A percentile compares a stretch with the other conserved stretches of the same genome.
Evolutionary conservation across 2,113 vertebrate genomes (phyloP).

Genomic region (Rutilus rutilus): DNA sequence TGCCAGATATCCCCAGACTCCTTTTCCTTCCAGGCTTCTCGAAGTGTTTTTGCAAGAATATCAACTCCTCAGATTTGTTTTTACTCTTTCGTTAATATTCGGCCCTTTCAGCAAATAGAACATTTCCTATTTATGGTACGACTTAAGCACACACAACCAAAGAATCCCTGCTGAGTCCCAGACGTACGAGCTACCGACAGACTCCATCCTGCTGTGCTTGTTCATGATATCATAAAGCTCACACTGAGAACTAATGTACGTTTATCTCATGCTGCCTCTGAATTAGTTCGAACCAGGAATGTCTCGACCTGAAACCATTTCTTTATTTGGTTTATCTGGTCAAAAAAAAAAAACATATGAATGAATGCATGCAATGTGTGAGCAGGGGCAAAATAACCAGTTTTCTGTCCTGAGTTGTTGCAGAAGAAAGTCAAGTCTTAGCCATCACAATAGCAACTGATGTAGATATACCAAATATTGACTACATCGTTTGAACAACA

Average conservation of each 20-base stretch:
- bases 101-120: constrained; percentile 69
- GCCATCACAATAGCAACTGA: not conserved
- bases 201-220: constrained; percentile 27
- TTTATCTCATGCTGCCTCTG: not conserved
- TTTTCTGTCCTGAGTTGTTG: not conserved
- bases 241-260: constrained; percentile 1
- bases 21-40: not conserved
- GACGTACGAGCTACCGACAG: constrained; percentile 39
- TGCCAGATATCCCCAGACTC: not conserved
- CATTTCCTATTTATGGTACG: constrained; percentile 67
- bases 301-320: not conserved
- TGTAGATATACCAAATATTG: not conserved
- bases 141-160: constrained; percentile 48
- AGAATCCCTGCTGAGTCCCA: constrained; percentile 49
- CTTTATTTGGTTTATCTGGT: too few species aligned
- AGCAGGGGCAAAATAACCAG: not conserved
- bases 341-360: not conserved
- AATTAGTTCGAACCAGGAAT: not conserved
- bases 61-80: constrained; percentile 65
- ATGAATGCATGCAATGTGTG: not conserved
- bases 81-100: constrained; percentile 67
- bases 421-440: not conserved
- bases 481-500: not conserved
- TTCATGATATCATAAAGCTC: constrained; percentile 14
- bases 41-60: constrained; percentile 44